Percentiles rank a stretch among this genome's conserved stretches.
These are phyloP conservation scores for Hermatobates lingyangjiaoensis DNA, from an alignment of 1,140 invertebrate species.

Conservation along the genomic window DNA sequence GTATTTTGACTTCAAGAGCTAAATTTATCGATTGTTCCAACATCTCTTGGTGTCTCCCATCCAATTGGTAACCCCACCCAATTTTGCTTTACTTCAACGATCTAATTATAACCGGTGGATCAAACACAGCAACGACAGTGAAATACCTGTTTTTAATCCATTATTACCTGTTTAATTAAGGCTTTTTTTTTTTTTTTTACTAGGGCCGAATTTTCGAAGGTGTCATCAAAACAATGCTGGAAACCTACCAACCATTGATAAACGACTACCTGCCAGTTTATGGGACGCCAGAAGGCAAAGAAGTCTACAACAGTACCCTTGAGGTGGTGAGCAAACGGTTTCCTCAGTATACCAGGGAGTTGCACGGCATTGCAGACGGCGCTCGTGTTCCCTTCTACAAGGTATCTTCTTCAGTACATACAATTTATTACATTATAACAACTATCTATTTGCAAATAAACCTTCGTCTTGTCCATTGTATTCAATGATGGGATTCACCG, in stretches of 20 bases:
- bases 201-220: slow-evolving; percentile 58
- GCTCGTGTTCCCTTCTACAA: slow-evolving; percentile 62
- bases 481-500: too few relatives aligned
- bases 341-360: slow-evolving; percentile 61
- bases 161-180: background rate
- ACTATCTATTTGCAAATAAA: too few relatives aligned
- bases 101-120: background rate
- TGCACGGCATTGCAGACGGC: slow-evolving; percentile 68
- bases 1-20: too few relatives aligned
- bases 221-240: slow-evolving; percentile 49
- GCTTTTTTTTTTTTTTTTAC: slow-evolving; percentile 20
- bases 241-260: slow-evolving; percentile 38
- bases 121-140: too few relatives aligned
- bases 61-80: too few relatives aligned
- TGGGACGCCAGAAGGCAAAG: slow-evolving; percentile 39
- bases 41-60: too few relatives aligned
- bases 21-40: too few relatives aligned
- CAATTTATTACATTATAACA: too few relatives aligned
- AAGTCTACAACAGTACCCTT: slow-evolving; percentile 54
- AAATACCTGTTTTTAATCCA: background rate
- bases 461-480: too few relatives aligned
- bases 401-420: too few relatives aligned
- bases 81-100: too few relatives aligned
- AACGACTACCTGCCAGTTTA: slow-evolving; percentile 48
- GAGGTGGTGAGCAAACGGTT: slow-evolving; percentile 41